Percentiles rank a stretch among this genome's conserved stretches.
Conservation (phyloP, 2,113 vertebrate genomes). For the Cairina moschata region DNA sequence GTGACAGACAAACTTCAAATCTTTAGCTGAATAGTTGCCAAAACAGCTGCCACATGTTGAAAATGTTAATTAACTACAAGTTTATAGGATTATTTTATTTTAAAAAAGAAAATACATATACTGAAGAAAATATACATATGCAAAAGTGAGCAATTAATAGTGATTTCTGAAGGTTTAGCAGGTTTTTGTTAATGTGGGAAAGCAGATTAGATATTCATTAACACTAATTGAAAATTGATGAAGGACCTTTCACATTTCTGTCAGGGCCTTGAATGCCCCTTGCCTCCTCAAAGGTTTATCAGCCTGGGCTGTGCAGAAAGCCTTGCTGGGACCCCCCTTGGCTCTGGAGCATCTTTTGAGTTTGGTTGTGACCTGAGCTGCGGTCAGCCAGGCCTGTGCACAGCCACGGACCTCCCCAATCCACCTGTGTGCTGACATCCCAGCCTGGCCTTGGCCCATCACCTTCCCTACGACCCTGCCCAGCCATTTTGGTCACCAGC, state of each 20-base stretch:
- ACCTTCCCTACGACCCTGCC: neutral
- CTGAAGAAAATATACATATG: neutral
- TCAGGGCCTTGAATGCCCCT: neutral
- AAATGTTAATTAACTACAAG: neutral
- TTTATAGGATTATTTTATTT: neutral
- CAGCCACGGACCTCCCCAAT: neutral
- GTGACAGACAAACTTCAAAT: neutral
- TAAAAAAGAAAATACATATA: neutral
- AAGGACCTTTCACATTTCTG: neutral
- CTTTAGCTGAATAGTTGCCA: neutral
- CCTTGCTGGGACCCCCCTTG: neutral
- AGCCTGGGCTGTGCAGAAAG: neutral
- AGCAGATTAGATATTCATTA: neutral
- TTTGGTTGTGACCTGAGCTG: too few relatives aligned
- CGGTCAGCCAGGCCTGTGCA: neutral
- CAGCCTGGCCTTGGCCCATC: neutral
- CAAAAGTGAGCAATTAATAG: neutral
- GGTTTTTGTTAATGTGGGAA: neutral
- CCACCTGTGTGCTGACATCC: neutral
- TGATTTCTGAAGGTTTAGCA: neutral
- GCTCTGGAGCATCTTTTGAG: neutral
- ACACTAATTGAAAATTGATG: neutral
- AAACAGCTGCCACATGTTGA: neutral
- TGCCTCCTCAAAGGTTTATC: neutral
- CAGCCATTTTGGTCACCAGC: neutral